phyloP scores from a whole-genome alignment of 1,140 invertebrate species.

The Scaptomyza montana region DNA sequence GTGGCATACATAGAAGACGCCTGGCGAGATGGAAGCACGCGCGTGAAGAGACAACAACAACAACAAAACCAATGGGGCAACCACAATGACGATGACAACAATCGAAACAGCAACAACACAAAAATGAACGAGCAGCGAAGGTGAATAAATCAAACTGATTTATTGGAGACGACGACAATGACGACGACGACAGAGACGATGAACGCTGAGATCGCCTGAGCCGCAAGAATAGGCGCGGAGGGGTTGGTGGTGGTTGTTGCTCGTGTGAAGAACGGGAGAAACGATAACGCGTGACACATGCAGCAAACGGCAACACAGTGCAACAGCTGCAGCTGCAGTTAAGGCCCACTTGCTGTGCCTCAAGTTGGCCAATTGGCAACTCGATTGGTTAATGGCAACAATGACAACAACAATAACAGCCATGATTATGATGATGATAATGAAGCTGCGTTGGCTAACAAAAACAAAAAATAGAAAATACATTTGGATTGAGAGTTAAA shows the following conservation, averaged over 20 bases:
- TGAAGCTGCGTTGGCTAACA: not conserved
- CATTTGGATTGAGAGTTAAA: no score
- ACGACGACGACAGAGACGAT: slow-evolving; percentile 46
- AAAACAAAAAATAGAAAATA: no score
- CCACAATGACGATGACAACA: slow-evolving; percentile 57
- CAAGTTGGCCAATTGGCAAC: slow-evolving; percentile 37
- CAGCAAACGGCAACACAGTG: slow-evolving; percentile 8
- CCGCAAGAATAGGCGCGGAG: not conserved
- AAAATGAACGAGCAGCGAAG: slow-evolving; percentile 34
- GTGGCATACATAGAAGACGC: slow-evolving; percentile 35
- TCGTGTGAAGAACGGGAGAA: slow-evolving; percentile 11
- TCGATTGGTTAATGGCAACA: slow-evolving; percentile 18
- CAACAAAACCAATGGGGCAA: slow-evolving; percentile 43
- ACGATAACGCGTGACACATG: slow-evolving; percentile 61
- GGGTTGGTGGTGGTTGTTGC: slow-evolving; percentile 18
- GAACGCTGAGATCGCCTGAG: slow-evolving; percentile 27
- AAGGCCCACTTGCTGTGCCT: slow-evolving; percentile 40
- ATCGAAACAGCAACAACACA: slow-evolving; percentile 51
- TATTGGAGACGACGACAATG: slow-evolving; percentile 69
- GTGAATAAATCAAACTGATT: slow-evolving; percentile 81
- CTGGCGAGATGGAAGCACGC: slow-evolving; percentile 57
- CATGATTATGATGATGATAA: not conserved
- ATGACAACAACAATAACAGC: slow-evolving; percentile 7
- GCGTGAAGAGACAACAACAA: slow-evolving; percentile 65
- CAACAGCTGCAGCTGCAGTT: slow-evolving; percentile 34